phyloP scores from a whole-genome alignment of 92 coral and sea anemone species.

The Isaurus tuberculatus region DNA sequence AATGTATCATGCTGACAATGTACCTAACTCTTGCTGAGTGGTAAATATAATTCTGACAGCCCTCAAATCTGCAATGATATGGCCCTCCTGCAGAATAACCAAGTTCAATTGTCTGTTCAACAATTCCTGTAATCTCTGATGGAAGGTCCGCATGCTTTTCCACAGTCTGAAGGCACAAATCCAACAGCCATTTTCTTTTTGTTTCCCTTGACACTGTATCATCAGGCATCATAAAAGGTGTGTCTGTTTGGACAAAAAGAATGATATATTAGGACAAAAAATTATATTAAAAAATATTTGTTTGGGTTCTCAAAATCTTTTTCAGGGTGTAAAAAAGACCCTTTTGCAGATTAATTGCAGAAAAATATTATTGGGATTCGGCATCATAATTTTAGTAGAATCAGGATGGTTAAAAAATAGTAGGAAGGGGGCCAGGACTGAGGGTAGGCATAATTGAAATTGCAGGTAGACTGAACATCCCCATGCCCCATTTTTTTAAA shows the following conservation, averaged over 20 bases:
- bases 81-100: conserved; percentile 13
- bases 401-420: background rate
- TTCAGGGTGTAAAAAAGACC: background rate
- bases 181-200: conserved; percentile 60
- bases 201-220: conserved; percentile 43
- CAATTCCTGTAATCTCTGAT: conserved; percentile 33
- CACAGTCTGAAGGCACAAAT: conserved; percentile 60
- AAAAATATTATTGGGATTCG: background rate
- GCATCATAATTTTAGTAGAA: background rate
- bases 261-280: too few relatives aligned
- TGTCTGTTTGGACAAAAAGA: background rate
- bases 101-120: conserved; percentile 47
- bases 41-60: conserved; percentile 39
- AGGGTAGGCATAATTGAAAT: background rate
- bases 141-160: conserved; percentile 45
- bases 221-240: conserved; percentile 53
- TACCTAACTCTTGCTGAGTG: conserved; percentile 57
- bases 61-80: conserved; percentile 42
- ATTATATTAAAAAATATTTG: too few relatives aligned
- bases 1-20: background rate
- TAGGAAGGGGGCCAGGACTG: background rate
- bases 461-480: background rate
- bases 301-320: background rate
- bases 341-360: background rate
- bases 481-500: background rate